These are phyloP conservation scores for Alethe diademata DNA, from an alignment of 2,113 vertebrate species.

Conservation along the genomic window DNA sequence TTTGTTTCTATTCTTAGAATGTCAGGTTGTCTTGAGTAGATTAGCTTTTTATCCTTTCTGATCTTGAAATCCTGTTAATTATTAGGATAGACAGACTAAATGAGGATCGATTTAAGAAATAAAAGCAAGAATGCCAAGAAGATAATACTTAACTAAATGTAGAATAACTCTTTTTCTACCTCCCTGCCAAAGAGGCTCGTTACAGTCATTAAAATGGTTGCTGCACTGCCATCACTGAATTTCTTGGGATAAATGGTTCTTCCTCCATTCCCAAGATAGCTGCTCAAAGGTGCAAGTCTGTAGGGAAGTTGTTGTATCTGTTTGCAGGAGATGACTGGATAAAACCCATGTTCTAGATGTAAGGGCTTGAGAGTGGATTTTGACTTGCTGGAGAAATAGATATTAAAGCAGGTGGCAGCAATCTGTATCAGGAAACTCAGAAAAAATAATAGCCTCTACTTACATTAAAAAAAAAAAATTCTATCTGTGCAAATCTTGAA, in stretches of 20 bases:
- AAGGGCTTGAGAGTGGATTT: not conserved
- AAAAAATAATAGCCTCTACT: not conserved
- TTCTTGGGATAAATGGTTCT: not conserved
- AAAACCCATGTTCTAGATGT: not conserved
- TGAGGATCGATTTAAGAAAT: not conserved
- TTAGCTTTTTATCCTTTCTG: slow-evolving; percentile 13
- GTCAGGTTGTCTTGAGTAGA: not conserved
- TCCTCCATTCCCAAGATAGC: not conserved
- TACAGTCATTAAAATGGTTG: not conserved
- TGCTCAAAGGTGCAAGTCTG: not conserved
- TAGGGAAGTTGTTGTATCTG: not conserved
- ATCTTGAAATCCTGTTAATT: slow-evolving; percentile 29
- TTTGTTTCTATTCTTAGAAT: not conserved
- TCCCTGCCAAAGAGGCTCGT: not conserved
- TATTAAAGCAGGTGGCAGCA: not conserved
- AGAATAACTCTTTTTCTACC: not conserved
- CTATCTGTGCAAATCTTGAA: not conserved
- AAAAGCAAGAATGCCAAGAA: not conserved
- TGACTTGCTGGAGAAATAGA: not conserved
- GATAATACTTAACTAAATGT: slow-evolving; percentile 5
- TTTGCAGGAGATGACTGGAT: not conserved
- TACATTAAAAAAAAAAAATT: not conserved
- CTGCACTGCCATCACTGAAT: not conserved
- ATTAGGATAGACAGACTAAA: not conserved
- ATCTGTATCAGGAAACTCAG: not conserved